phyloP scores from a whole-genome alignment of 1,140 invertebrate species.

The Thaumatotibia leucotreta region DNA sequence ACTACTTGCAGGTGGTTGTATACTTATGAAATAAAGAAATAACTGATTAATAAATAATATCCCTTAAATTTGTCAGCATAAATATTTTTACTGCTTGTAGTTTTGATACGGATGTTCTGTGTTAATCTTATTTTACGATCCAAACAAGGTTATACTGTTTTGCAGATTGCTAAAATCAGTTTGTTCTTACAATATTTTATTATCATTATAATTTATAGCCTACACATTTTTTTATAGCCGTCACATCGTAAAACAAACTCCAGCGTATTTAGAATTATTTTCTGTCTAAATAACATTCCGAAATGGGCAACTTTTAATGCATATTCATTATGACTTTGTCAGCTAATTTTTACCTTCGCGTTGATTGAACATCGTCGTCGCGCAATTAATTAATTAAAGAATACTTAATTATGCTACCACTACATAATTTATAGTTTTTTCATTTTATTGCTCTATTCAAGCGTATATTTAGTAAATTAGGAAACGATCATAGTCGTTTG shows the following conservation, averaged over 20 bases:
- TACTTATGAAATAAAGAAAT: no score
- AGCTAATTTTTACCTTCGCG: constrained; percentile 52
- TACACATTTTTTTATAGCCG: constrained; percentile 36
- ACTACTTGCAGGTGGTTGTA: no score
- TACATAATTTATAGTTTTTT: constrained; percentile 47
- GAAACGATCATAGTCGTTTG: constrained; percentile 29
- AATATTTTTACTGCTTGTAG: constrained; percentile 4
- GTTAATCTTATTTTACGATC: constrained; percentile 44
- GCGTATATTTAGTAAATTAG: constrained; percentile 43
- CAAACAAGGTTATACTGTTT: constrained; percentile 40
- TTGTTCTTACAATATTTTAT: constrained; percentile 48
- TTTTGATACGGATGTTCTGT: constrained; percentile 26
- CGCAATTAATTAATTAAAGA: constrained; percentile 62
- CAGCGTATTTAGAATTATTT: constrained; percentile 27
- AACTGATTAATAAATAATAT: no score
- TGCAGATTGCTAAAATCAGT: constrained; percentile 38
- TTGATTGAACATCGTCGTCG: constrained; percentile 58
- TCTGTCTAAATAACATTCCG: constrained; percentile 20
- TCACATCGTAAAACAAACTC: constrained; percentile 40
- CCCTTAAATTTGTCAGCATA: neutral
- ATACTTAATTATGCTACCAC: constrained; percentile 52
- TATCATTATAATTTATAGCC: constrained; percentile 51
- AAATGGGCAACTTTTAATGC: constrained; percentile 36
- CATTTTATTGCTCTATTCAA: constrained; percentile 41
- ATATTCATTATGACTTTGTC: constrained; percentile 52